phyloP scores from a whole-genome alignment of 2,797 vertebrate genomes.

The Apodemus agrarius region DNA sequence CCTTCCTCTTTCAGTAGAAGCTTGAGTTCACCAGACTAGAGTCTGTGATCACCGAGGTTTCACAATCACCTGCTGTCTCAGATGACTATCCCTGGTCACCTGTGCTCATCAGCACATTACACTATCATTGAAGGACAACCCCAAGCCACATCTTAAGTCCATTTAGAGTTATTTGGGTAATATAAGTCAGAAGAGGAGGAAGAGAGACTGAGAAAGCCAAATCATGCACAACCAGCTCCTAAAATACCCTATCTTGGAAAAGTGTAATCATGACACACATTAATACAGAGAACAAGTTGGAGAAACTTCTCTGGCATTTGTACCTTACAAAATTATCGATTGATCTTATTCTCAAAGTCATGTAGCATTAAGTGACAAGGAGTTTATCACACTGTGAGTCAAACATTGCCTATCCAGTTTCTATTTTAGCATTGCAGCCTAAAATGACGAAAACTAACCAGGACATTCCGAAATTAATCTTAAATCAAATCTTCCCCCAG shows the following conservation, averaged over 20 bases:
- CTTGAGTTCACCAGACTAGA: neutral
- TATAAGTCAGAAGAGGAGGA: neutral
- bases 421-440: constrained; percentile 61
- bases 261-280: neutral
- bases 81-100: neutral
- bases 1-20: neutral
- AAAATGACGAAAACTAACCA: constrained; percentile 47
- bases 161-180: neutral
- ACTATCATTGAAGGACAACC: neutral
- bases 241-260: constrained; percentile 10
- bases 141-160: neutral
- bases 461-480: constrained; percentile 46
- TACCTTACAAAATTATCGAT: constrained; percentile 35
- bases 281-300: neutral
- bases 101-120: neutral
- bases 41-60: neutral
- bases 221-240: neutral
- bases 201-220: neutral
- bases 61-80: neutral
- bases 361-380: constrained; percentile 45
- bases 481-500: constrained; percentile 43
- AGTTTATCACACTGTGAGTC: constrained; percentile 64
- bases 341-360: constrained; percentile 2
- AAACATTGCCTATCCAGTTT: constrained; percentile 21
- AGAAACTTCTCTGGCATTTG: neutral